Percentiles rank a stretch among this genome's conserved stretches.
These are phyloP conservation scores for Acanthurus tractus DNA, from an alignment of 2,797 vertebrate species.

Conservation along the genomic window DNA sequence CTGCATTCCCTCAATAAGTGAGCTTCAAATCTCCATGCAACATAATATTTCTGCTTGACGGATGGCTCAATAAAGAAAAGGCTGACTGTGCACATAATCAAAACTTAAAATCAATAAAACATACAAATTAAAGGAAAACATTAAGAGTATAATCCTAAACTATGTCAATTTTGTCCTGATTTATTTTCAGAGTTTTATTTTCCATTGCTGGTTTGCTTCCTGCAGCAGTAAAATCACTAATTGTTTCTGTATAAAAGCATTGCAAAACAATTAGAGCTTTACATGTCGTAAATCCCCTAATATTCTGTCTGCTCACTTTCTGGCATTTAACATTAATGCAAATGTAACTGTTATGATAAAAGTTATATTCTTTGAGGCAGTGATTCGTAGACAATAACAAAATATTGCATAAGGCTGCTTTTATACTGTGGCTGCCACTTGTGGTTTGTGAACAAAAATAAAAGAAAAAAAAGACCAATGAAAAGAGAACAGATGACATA, in stretches of 20 bases:
- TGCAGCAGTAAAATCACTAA: background rate
- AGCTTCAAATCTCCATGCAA: slow-evolving; percentile 32
- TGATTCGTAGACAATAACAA: slow-evolving; percentile 11
- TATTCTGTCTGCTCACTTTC: background rate
- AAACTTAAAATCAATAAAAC: slow-evolving; percentile 19
- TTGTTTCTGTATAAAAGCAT: background rate
- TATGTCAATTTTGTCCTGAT: background rate
- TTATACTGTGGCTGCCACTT: slow-evolving; percentile 18
- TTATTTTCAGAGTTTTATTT: background rate
- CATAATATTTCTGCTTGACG: slow-evolving; percentile 39
- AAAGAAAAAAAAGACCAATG: slow-evolving; percentile 8
- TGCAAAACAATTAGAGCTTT: background rate
- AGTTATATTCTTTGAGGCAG: background rate
- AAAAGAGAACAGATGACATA: slow-evolving; percentile 25
- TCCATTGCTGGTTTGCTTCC: background rate
- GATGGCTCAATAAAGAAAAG: slow-evolving; percentile 13
- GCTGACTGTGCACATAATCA: slow-evolving; percentile 4
- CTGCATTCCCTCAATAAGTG: slow-evolving; percentile 32
- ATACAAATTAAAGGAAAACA: slow-evolving; percentile 16
- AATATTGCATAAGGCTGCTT: slow-evolving; percentile 35
- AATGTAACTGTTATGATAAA: slow-evolving; percentile 7
- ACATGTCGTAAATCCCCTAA: background rate
- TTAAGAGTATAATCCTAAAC: background rate
- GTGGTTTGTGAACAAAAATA: slow-evolving; percentile 21
- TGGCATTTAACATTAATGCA: background rate